Evolutionary conservation across 1,140 invertebrate species (phyloP).

Genomic region (Lethocerus indicus): DNA sequence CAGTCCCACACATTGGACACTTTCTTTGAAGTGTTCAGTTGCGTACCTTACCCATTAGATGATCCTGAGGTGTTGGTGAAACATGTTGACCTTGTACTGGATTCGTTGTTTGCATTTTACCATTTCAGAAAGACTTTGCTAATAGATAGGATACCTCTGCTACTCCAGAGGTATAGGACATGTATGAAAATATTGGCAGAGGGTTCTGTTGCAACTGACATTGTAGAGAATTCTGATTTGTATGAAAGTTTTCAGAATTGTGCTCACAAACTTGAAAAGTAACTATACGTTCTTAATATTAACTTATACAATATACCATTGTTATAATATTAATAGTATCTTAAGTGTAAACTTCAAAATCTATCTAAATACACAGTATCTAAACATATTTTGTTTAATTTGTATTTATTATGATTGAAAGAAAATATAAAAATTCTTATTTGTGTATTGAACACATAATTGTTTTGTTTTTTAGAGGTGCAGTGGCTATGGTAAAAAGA

Average conservation of each 20-base stretch:
- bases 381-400: background rate
- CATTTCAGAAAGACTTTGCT: conserved; percentile 17
- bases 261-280: no score
- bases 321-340: conserved; percentile 7
- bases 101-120: conserved; percentile 10
- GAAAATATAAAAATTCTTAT: background rate
- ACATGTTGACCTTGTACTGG: background rate
- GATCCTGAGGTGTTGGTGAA: background rate
- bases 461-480: conserved; percentile 19
- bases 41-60: conserved; percentile 6
- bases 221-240: no score
- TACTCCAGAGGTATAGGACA: conserved; percentile 19
- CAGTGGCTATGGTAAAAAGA: conserved; percentile 21
- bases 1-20: conserved; percentile 3
- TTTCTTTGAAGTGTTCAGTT: background rate
- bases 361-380: background rate
- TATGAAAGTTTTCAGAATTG: no score
- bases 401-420: background rate
- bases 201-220: background rate
- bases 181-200: conserved; percentile 8
- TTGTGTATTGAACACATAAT: conserved; percentile 4
- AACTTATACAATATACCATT: no score
- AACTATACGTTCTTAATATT: no score
- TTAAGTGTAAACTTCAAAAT: conserved; percentile 5
- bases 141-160: conserved; percentile 19